These are phyloP conservation scores for Tretioscincus oriximinensis DNA, from an alignment of 2,113 vertebrate genomes.

Conservation along the genomic window DNA sequence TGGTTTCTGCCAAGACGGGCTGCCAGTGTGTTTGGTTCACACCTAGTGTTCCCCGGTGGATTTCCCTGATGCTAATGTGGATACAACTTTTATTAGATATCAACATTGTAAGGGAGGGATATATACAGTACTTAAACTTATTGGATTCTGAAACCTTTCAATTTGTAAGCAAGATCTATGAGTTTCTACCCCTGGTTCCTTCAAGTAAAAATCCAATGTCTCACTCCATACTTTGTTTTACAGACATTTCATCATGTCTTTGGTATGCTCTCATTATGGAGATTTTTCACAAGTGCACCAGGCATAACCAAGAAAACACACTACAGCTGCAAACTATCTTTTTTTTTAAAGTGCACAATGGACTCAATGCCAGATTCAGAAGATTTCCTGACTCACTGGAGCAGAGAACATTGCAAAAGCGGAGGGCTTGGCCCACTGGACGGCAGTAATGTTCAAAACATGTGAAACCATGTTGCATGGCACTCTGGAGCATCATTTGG, in stretches of 20 bases:
- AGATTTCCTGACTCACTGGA: slow-evolving; percentile 2
- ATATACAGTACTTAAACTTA: background rate
- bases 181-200: background rate
- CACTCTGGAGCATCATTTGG: background rate
- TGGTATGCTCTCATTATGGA: slow-evolving; percentile 28
- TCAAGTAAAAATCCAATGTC: background rate
- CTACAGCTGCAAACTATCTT: slow-evolving; percentile 6
- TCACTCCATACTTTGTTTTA: slow-evolving; percentile 10
- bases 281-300: slow-evolving; percentile 11
- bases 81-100: background rate
- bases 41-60: too few relatives aligned
- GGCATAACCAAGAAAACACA: slow-evolving; percentile 13
- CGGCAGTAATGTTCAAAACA: background rate
- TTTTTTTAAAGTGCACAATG: slow-evolving; percentile 3
- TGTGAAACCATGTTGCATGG: background rate
- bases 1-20: too few relatives aligned
- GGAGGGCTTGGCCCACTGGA: background rate
- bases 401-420: background rate
- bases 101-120: background rate
- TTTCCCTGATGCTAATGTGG: too few relatives aligned
- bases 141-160: background rate
- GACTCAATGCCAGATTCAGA: background rate
- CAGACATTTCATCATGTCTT: slow-evolving; percentile 29
- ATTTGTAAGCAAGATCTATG: background rate
- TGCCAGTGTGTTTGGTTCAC: too few relatives aligned